Percentiles rank a stretch among this genome's conserved stretches.
Evolutionary conservation across 2,888 invertebrate genomes (phyloP).

Genomic region (Dioctria rufipes): DNA sequence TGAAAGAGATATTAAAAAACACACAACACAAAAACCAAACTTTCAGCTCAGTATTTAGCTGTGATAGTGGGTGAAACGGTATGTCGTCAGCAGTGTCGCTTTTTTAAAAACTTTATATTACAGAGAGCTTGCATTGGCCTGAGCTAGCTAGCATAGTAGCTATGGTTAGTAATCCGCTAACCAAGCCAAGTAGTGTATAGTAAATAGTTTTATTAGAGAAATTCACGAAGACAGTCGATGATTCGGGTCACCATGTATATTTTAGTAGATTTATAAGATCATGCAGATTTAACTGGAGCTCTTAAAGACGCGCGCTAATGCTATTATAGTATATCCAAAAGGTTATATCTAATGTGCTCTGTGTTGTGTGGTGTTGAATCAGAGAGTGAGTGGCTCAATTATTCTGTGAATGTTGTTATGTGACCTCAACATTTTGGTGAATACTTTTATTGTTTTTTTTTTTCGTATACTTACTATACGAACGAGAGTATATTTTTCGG

Average conservation of each 20-base stretch:
- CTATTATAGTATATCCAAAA: no score
- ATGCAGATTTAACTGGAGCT: no score
- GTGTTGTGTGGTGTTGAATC: not conserved
- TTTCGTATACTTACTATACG: not conserved
- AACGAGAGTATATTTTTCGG: not conserved
- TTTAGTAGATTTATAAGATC: no score
- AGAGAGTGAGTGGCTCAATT: not conserved
- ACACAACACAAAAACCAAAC: not conserved
- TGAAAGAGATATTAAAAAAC: slow-evolving; percentile 1
- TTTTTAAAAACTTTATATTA: not conserved
- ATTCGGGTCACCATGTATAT: no score
- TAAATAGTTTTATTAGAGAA: slow-evolving; percentile 6
- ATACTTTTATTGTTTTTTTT: not conserved
- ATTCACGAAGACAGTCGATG: not conserved
- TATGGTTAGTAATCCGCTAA: not conserved
- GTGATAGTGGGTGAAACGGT: slow-evolving; percentile 6
- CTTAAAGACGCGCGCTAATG: no score
- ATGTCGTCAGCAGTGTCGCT: not conserved
- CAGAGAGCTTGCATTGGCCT: not conserved
- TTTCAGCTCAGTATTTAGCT: slow-evolving; percentile 14
- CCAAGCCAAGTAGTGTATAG: not conserved
- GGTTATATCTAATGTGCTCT: no score
- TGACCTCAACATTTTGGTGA: slow-evolving; percentile 4
- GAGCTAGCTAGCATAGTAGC: not conserved
- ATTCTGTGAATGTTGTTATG: not conserved